Evolutionary conservation across 2,797 vertebrate genomes (phyloP).

Genomic region (Sciurus carolinensis): DNA sequence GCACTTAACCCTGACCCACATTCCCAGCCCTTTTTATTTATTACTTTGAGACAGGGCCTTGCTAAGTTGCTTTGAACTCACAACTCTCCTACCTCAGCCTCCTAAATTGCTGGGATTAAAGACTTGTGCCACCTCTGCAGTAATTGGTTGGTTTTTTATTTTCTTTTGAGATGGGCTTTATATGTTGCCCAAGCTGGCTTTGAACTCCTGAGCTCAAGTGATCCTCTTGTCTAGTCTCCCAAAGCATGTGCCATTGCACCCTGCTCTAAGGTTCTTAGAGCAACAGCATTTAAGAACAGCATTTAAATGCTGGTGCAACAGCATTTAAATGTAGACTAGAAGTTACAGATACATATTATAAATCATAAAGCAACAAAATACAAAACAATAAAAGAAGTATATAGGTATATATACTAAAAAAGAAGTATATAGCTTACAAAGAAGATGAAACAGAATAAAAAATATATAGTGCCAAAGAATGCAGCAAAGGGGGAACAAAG

Average conservation of each 20-base stretch:
- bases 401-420: neutral
- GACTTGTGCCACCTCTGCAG: too few species aligned
- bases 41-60: too few species aligned
- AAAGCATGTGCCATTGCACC: neutral
- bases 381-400: neutral
- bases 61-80: too few species aligned
- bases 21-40: too few species aligned
- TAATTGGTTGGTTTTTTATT: too few species aligned
- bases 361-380: conserved; percentile 4
- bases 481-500: neutral
- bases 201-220: neutral
- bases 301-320: neutral
- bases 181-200: neutral
- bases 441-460: conserved; percentile 8
- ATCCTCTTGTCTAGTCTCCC: neutral
- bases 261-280: neutral
- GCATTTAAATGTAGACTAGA: neutral
- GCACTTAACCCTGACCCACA: too few species aligned
- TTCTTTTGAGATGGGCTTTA: neutral
- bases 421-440: neutral
- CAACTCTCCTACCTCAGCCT: too few species aligned
- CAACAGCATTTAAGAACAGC: neutral
- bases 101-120: too few species aligned
- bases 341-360: neutral
- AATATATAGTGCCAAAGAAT: conserved; percentile 7